These are phyloP conservation scores for Nemotelus nigrinus DNA, from an alignment of 2,888 invertebrate genomes.

Conservation along the genomic window DNA sequence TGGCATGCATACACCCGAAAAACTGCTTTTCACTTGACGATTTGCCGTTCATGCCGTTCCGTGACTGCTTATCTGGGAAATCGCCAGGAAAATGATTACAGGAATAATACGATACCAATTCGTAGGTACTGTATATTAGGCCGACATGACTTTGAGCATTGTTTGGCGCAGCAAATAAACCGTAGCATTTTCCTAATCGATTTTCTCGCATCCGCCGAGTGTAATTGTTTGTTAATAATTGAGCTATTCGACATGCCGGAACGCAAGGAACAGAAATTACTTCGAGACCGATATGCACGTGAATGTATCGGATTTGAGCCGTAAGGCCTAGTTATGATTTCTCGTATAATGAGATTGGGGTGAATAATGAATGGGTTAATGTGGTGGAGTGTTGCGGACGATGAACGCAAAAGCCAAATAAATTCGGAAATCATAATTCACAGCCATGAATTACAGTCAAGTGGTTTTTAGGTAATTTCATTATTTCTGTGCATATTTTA, in stretches of 20 bases:
- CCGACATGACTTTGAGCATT: neutral
- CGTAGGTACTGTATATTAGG: neutral
- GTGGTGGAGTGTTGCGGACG: too few species aligned
- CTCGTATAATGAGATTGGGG: too few species aligned
- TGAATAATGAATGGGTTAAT: too few species aligned
- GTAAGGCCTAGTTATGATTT: too few species aligned
- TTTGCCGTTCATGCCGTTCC: neutral
- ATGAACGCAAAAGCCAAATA: too few species aligned
- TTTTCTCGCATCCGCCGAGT: conserved; percentile 8
- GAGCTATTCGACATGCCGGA: neutral
- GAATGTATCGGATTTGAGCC: too few species aligned
- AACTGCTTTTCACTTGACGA: neutral
- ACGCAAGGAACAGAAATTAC: too few species aligned
- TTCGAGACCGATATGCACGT: too few species aligned
- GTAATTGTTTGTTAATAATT: conserved; percentile 16
- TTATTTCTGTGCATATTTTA: too few species aligned
- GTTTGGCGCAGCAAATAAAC: conserved; percentile 9
- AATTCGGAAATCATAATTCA: too few species aligned
- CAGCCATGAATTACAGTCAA: too few species aligned
- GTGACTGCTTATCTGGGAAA: neutral
- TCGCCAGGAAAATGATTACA: neutral
- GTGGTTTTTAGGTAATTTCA: too few species aligned
- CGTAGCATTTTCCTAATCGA: conserved; percentile 2
- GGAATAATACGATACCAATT: conserved; percentile 9
- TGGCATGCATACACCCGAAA: neutral